phyloP scores from a whole-genome alignment of 2,888 invertebrate species.

The Cantharis rufa region DNA sequence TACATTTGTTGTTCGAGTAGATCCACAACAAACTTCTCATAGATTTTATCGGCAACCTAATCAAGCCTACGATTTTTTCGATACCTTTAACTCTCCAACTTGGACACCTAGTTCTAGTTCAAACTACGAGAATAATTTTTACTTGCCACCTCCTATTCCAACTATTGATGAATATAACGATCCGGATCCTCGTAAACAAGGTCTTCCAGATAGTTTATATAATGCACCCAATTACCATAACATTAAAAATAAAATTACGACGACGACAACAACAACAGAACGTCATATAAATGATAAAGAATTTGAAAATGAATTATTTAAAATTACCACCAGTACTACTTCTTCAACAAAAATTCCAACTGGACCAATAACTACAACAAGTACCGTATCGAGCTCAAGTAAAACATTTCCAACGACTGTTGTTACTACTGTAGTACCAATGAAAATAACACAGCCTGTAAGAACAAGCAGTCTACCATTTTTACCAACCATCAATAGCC shows the following conservation, averaged over 20 bases:
- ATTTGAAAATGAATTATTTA: slow-evolving; percentile 39
- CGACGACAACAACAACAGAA: not conserved
- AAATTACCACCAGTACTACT: slow-evolving; percentile 43
- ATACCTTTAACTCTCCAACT: not conserved
- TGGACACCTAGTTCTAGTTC: slow-evolving; percentile 11
- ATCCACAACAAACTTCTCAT: slow-evolving; percentile 20
- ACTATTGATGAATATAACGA: slow-evolving; percentile 15
- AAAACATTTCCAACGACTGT: not conserved
- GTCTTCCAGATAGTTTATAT: slow-evolving; percentile 38
- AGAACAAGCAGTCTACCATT: not conserved
- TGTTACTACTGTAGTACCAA: not conserved
- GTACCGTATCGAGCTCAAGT: not conserved
- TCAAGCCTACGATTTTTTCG: not conserved
- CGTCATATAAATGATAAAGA: slow-evolving; percentile 3
- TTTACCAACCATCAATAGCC: not conserved
- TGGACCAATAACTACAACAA: not conserved
- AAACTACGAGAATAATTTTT: slow-evolving; percentile 12
- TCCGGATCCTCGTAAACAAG: slow-evolving; percentile 5
- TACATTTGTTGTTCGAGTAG: slow-evolving; percentile 64
- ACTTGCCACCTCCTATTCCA: slow-evolving; percentile 27
- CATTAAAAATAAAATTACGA: slow-evolving; percentile 45
- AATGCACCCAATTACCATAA: slow-evolving; percentile 57
- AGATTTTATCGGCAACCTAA: not conserved
- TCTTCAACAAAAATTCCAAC: not conserved
- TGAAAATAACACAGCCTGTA: not conserved